Conservation (phyloP, 2,113 vertebrate genomes). For the Poeciliopsis turrubarensis region DNA sequence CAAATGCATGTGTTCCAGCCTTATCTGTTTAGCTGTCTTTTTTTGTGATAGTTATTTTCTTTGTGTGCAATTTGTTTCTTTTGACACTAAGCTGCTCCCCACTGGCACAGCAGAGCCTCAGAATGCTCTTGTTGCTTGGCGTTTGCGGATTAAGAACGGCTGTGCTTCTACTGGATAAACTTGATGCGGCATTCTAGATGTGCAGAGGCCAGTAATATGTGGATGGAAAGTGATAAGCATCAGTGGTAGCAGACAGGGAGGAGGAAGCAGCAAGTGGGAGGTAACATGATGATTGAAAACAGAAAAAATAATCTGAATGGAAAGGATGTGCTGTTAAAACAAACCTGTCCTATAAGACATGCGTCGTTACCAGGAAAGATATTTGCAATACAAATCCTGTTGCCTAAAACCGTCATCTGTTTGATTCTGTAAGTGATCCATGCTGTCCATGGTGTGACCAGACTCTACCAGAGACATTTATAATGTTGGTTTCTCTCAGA, state of each 20-base stretch:
- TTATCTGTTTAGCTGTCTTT: neutral
- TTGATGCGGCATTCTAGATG: constrained; percentile 36
- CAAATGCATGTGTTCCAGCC: neutral
- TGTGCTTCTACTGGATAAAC: constrained; percentile 36
- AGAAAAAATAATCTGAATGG: constrained; percentile 26
- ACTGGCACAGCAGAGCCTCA: constrained; percentile 28
- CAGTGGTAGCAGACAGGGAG: constrained; percentile 16
- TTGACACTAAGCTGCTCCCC: constrained; percentile 54
- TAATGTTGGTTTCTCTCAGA: no score
- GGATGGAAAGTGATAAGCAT: constrained; percentile 46
- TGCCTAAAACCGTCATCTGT: neutral
- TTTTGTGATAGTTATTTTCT: constrained; percentile 40
- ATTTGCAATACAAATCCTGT: constrained; percentile 1
- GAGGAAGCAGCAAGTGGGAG: constrained; percentile 4
- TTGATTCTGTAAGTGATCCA: neutral
- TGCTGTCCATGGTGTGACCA: neutral
- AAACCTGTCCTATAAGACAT: constrained; percentile 18
- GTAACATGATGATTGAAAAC: constrained; percentile 1
- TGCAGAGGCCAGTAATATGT: constrained; percentile 1
- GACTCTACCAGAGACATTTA: no score
- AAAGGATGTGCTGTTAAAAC: constrained; percentile 29
- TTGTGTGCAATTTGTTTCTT: constrained; percentile 44
- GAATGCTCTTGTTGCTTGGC: neutral
- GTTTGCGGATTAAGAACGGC: neutral
- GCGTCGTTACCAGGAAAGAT: constrained; percentile 17